Evolutionary conservation across 2,888 invertebrate genomes (phyloP).

Genomic region (Diploptera punctata): DNA sequence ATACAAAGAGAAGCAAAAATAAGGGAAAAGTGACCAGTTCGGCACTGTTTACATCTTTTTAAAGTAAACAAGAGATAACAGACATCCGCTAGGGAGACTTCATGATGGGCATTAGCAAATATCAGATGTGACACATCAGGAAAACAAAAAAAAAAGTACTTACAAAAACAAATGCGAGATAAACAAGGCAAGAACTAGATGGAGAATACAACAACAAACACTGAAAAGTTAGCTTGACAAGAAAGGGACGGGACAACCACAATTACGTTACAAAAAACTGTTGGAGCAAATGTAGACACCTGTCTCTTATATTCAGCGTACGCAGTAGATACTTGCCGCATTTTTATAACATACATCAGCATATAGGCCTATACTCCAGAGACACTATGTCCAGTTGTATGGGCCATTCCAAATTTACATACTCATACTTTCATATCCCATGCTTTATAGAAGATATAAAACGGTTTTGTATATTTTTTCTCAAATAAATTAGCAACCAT

Average conservation of each 20-base stretch:
- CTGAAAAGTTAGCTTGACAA: neutral
- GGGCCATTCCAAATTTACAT: too few species aligned
- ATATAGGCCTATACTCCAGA: too few species aligned
- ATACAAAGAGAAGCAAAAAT: too few species aligned
- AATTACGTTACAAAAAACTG: neutral
- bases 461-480: too few species aligned
- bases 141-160: neutral
- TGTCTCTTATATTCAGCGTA: too few species aligned
- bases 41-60: neutral
- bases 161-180: neutral
- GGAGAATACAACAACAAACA: neutral
- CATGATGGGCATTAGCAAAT: neutral
- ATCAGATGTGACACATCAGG: neutral
- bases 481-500: too few species aligned
- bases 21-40: neutral
- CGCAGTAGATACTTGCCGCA: too few species aligned
- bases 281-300: too few species aligned
- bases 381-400: too few species aligned
- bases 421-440: too few species aligned
- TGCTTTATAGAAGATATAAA: too few species aligned
- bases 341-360: too few species aligned
- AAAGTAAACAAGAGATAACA: neutral
- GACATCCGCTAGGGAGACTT: conserved; percentile 12
- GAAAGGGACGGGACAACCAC: neutral
- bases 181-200: neutral